phyloP scores from a whole-genome alignment of 2,888 invertebrate species.

The Polymixis lichenea region DNA sequence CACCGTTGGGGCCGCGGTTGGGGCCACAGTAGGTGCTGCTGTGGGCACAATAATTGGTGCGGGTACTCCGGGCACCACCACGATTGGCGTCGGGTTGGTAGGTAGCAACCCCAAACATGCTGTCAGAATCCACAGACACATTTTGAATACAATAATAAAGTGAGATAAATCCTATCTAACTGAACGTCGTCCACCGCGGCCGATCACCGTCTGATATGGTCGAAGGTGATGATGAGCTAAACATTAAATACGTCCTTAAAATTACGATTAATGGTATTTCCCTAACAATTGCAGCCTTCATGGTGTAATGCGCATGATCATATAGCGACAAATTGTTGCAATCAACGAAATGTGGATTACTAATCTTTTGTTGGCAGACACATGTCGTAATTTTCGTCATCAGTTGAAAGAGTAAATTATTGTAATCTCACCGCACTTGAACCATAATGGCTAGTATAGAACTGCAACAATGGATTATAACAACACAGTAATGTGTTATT shows the following conservation, averaged over 20 bases:
- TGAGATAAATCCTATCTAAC: constrained; percentile 12
- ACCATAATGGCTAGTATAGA: constrained; percentile 56
- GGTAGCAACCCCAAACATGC: constrained; percentile 87
- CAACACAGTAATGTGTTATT: constrained; percentile 16
- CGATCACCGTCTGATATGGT: constrained; percentile 67
- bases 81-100: constrained; percentile 77
- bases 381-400: constrained; percentile 76
- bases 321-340: constrained; percentile 87
- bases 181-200: constrained; percentile 54
- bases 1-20: constrained; percentile 60
- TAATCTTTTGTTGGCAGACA: constrained; percentile 76
- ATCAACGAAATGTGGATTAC: constrained; percentile 86
- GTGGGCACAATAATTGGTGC: constrained; percentile 84
- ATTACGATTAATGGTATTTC: constrained; percentile 85
- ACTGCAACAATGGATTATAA: constrained; percentile 46
- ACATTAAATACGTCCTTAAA: constrained; percentile 86
- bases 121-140: constrained; percentile 89
- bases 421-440: constrained; percentile 66
- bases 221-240: constrained; percentile 75
- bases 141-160: constrained; percentile 61
- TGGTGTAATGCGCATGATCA: constrained; percentile 85
- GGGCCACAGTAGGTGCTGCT: constrained; percentile 71
- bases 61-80: constrained; percentile 82
- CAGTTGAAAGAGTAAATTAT: constrained; percentile 71
- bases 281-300: constrained; percentile 88